Evolutionary conservation across 1,140 invertebrate genomes (phyloP).

Genomic region (Drosophila bipectinata): DNA sequence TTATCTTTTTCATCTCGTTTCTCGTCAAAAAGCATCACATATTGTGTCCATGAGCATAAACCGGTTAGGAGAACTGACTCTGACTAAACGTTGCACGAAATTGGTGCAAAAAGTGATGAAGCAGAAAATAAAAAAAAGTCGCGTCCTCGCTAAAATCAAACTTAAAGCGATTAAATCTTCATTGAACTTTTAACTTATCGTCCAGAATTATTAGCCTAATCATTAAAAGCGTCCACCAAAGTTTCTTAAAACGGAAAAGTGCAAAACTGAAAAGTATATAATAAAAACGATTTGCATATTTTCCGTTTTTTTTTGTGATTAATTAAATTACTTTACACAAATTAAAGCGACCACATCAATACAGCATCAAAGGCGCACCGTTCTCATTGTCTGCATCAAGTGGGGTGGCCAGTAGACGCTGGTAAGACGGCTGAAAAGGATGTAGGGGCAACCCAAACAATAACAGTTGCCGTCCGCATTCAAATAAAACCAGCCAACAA

Average conservation of each 20-base stretch:
- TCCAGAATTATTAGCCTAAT: neutral
- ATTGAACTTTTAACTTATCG: neutral
- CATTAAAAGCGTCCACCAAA: neutral
- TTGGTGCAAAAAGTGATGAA: neutral
- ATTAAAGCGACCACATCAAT: slow-evolving; percentile 52
- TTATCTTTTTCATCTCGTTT: neutral
- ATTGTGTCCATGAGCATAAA: neutral
- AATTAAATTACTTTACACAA: slow-evolving; percentile 80
- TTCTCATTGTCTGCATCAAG: slow-evolving; percentile 6
- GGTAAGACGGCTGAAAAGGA: neutral
- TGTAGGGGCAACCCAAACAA: neutral
- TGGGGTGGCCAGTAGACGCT: neutral
- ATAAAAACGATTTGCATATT: slow-evolving; percentile 56
- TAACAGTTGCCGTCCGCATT: neutral
- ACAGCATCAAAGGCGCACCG: slow-evolving; percentile 1
- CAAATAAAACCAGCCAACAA: neutral
- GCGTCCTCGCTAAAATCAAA: too few species aligned
- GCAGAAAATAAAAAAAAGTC: neutral
- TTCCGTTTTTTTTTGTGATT: slow-evolving; percentile 55
- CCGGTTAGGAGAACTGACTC: neutral
- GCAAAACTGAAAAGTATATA: slow-evolving; percentile 14
- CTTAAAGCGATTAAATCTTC: too few species aligned
- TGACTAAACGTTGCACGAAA: neutral
- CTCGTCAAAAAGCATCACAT: neutral
- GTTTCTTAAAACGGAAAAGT: neutral